A percentile compares a stretch with the other conserved stretches of the same genome.
phyloP scores from a whole-genome alignment of 2,797 vertebrate species.

The Phrynocephalus guinanensis region DNA sequence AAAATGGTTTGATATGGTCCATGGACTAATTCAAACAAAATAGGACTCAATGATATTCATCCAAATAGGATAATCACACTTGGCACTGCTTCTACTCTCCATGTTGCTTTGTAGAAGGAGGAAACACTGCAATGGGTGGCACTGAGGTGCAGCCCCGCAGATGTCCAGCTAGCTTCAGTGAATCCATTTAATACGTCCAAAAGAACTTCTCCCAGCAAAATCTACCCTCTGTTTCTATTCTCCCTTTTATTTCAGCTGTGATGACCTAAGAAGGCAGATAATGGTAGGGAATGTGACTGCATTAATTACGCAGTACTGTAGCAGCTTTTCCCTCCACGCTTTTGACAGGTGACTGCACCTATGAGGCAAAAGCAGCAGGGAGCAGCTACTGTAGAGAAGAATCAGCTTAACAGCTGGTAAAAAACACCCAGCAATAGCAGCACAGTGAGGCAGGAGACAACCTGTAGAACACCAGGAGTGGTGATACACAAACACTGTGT shows the following conservation, averaged over 20 bases:
- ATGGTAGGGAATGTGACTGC: neutral
- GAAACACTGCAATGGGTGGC: neutral
- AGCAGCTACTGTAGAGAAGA: neutral
- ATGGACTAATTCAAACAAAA: too few relatives aligned
- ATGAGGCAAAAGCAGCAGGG: neutral
- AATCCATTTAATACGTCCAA: neutral
- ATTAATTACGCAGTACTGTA: neutral
- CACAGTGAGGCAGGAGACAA: neutral
- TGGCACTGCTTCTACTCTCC: neutral
- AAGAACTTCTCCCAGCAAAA: neutral
- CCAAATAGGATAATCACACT: neutral
- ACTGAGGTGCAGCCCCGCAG: neutral
- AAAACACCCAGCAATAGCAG: neutral
- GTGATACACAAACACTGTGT: neutral
- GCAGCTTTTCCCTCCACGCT: neutral
- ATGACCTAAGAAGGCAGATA: neutral
- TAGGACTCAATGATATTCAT: too few relatives aligned
- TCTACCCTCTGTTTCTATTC: neutral
- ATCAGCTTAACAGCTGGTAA: neutral
- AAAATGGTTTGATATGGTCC: neutral
- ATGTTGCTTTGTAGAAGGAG: conserved; percentile 8
- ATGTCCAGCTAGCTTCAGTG: neutral
- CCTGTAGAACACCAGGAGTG: neutral
- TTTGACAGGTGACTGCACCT: conserved; percentile 13
- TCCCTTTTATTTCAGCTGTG: neutral